A percentile compares a stretch with the other conserved stretches of the same genome.
These are phyloP conservation scores for Dorcus hopei DNA, from an alignment of 2,888 invertebrate species.

Conservation along the genomic window DNA sequence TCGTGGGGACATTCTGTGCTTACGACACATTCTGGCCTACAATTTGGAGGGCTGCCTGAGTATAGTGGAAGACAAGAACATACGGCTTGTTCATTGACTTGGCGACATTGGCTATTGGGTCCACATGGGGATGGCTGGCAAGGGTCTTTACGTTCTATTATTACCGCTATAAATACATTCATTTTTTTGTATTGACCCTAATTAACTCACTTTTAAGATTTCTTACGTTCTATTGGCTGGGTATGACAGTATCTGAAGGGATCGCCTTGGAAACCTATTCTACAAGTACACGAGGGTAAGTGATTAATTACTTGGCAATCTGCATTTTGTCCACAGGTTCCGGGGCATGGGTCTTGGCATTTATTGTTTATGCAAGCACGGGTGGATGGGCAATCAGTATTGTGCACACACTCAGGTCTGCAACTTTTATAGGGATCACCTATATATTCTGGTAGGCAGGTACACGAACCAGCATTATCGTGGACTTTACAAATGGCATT, in stretches of 20 bases:
- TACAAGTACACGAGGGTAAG: conserved; percentile 62
- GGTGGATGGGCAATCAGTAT: conserved; percentile 63
- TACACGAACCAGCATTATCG: conserved; percentile 70
- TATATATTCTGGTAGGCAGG: conserved; percentile 66
- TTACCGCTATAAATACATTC: conserved; percentile 25
- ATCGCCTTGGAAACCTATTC: conserved; percentile 63
- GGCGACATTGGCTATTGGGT: conserved; percentile 68
- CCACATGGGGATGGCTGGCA: conserved; percentile 73
- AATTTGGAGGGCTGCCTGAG: conserved; percentile 64
- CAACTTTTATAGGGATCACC: conserved; percentile 77
- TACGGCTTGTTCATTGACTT: conserved; percentile 54
- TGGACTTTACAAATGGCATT: conserved; percentile 74
- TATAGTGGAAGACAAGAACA: conserved; percentile 68
- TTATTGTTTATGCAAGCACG: conserved; percentile 63
- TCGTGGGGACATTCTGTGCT: conserved; percentile 67
- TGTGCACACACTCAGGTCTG: conserved; percentile 64
- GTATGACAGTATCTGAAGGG: conserved; percentile 55
- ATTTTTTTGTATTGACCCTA: not conserved
- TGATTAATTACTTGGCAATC: conserved; percentile 66
- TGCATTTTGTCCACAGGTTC: conserved; percentile 67
- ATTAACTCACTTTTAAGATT: conserved; percentile 7
- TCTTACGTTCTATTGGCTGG: conserved; percentile 48
- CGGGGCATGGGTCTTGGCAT: conserved; percentile 67
- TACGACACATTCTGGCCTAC: conserved; percentile 69
- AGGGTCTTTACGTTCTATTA: conserved; percentile 53